Conservation (phyloP, 1,140 invertebrate genomes). For the Halesus radiatus region DNA sequence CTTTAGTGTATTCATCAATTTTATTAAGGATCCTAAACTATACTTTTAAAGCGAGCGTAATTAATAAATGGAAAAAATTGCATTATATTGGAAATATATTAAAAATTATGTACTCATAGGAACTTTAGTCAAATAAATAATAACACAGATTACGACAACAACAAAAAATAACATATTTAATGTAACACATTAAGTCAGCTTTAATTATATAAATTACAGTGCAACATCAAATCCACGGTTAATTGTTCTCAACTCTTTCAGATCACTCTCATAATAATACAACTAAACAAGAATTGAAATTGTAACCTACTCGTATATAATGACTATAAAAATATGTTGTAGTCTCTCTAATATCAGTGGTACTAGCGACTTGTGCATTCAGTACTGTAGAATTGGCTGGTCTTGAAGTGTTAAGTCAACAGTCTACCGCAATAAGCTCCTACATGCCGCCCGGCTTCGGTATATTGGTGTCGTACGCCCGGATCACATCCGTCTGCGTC, state of each 20-base stretch:
- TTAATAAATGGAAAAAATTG: background rate
- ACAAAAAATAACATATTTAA: slow-evolving; percentile 10
- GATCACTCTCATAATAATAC: background rate
- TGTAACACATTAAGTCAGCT: background rate
- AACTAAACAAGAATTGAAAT: too few relatives aligned
- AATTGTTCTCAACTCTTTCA: too few relatives aligned
- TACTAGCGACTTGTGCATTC: slow-evolving; percentile 51
- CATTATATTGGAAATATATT: background rate
- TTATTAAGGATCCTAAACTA: background rate
- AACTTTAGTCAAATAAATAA: slow-evolving; percentile 37
- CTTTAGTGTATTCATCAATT: background rate
- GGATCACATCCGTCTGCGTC: slow-evolving; percentile 91
- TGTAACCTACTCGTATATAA: slow-evolving; percentile 33
- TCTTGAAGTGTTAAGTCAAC: slow-evolving; percentile 39
- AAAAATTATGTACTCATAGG: slow-evolving; percentile 42
- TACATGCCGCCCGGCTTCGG: slow-evolving; percentile 85
- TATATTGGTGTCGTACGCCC: slow-evolving; percentile 92
- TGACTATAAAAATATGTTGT: slow-evolving; percentile 45
- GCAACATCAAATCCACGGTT: too few relatives aligned
- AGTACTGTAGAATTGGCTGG: slow-evolving; percentile 33
- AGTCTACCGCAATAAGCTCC: slow-evolving; percentile 57
- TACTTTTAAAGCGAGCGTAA: background rate
- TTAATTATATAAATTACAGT: too few relatives aligned
- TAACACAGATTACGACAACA: background rate
- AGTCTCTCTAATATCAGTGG: slow-evolving; percentile 38